Evolutionary conservation across 1,140 invertebrate genomes (phyloP), one percentile per base, ranked within the genome.

Genomic region (Rhynchophorus ferrugineus): DNA sequence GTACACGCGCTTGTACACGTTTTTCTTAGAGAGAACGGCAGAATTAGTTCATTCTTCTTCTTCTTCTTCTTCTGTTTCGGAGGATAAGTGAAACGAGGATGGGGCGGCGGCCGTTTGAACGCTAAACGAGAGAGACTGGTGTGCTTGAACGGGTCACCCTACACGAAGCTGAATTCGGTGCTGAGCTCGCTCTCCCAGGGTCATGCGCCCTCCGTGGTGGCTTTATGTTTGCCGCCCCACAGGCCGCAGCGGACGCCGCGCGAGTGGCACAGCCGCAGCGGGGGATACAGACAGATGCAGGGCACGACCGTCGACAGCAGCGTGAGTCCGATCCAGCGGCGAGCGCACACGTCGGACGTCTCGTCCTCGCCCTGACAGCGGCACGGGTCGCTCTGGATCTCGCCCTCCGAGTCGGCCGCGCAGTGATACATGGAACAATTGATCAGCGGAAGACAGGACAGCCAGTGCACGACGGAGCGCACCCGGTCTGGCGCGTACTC

Each of bases 381-480:
- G 76, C 89, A 93, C 14, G 89, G 88, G 70, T 88, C 86, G 61
- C 80, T 78, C 14, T 78, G 77, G 69, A 85, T 85, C 49, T 87
- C 84, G n/a, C 82, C 81, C 65, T 92, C 89, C 1, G 82, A 77
- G 69, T 94, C 91, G 34, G 85, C 81, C 79, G 91, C 86, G 67
- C 91, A 95, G 73, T 95, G 91, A 73, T 95, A 95, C 58, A 94
- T 76, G 79, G 95, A 83, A 62, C 89, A 88, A 67, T 87, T 79
- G 13, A 72, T 67, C 66, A 87, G 88, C 11, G 81, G 80, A 51
- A 95, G 83, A 68, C 91, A 94, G 14, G 88, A 84, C 20, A 92
- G 78, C 50, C 76, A 78, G 63, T 92, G 84, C 55, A 95, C 88
- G 60, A 85, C 85, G 16, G 81, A 78, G 56, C 79, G 81, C 60